These are phyloP conservation scores for Sesia apiformis DNA, from an alignment of 2,888 invertebrate species.

Conservation along the genomic window DNA sequence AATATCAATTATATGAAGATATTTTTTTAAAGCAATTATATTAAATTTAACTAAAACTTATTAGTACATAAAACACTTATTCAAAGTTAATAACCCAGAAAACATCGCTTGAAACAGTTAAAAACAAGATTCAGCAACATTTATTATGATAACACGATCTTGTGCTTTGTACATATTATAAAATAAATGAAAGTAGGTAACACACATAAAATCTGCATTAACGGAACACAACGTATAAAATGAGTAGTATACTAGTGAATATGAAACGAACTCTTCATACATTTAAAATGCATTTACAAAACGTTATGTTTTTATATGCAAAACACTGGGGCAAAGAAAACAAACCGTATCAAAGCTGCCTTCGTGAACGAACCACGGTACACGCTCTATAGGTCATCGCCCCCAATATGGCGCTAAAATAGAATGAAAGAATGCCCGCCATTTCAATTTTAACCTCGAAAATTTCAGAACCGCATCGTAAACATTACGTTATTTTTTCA, in stretches of 20 bases:
- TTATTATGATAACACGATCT: not conserved
- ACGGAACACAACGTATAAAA: not conserved
- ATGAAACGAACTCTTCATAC: not conserved
- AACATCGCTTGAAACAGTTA: not conserved
- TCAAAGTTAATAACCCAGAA: not conserved
- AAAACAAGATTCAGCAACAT: not conserved
- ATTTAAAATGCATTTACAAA: not conserved
- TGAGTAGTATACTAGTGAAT: not conserved
- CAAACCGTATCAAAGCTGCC: slow-evolving; percentile 19
- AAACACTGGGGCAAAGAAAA: slow-evolving; percentile 13
- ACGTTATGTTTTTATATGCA: slow-evolving; percentile 4
- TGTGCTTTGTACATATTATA: too few relatives aligned
- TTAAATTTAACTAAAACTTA: too few relatives aligned
- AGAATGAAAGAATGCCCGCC: slow-evolving; percentile 68
- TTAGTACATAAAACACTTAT: not conserved
- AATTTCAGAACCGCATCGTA: slow-evolving; percentile 40
- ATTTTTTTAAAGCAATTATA: too few relatives aligned
- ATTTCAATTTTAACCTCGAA: slow-evolving; percentile 65
- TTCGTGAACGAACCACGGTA: slow-evolving; percentile 24
- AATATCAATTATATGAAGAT: too few relatives aligned
- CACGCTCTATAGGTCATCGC: slow-evolving; percentile 50
- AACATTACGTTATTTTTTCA: slow-evolving; percentile 15
- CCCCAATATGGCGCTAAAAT: slow-evolving; percentile 68
- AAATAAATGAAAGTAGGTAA: not conserved
- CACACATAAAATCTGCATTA: not conserved